These are phyloP conservation scores for Ophion costatus DNA, from an alignment of 2,888 invertebrate genomes.

Conservation along the genomic window DNA sequence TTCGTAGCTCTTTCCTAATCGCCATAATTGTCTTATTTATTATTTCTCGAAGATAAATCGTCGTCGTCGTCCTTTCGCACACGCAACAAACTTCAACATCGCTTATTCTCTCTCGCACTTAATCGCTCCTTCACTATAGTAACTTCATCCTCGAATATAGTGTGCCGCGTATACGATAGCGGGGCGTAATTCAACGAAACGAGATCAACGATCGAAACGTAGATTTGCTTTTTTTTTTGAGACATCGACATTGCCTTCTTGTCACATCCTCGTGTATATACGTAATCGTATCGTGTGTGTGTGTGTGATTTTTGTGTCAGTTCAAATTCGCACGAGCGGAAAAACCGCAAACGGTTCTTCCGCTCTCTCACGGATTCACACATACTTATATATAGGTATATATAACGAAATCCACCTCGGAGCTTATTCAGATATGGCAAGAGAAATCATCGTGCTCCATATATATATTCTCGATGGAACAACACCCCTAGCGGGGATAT, in stretches of 20 bases:
- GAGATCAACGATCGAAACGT: slow-evolving; percentile 54
- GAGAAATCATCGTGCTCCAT: slow-evolving; percentile 6
- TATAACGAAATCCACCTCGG: not conserved
- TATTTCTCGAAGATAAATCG: slow-evolving; percentile 28
- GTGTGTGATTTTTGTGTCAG: slow-evolving; percentile 30
- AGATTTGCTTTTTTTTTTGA: slow-evolving; percentile 27
- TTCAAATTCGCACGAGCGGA: slow-evolving; percentile 52
- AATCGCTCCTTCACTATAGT: not conserved
- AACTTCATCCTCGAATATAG: slow-evolving; percentile 40
- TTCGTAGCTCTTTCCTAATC: slow-evolving; percentile 38
- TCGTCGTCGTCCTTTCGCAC: slow-evolving; percentile 38
- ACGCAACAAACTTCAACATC: slow-evolving; percentile 23
- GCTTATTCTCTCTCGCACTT: not conserved
- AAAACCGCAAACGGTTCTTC: slow-evolving; percentile 4
- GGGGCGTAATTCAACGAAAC: slow-evolving; percentile 52
- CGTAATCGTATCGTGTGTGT: not conserved
- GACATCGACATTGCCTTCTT: slow-evolving; percentile 48
- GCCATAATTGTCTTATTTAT: slow-evolving; percentile 45
- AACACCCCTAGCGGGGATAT: slow-evolving; percentile 41
- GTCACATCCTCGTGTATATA: slow-evolving; percentile 28
- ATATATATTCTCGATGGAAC: slow-evolving; percentile 1
- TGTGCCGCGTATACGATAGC: slow-evolving; percentile 53
- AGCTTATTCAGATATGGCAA: not conserved
- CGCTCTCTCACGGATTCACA: not conserved
- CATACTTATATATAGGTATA: not conserved